A percentile compares a stretch with the other conserved stretches of the same genome.
Evolutionary conservation across 2,797 vertebrate species (phyloP).

Genomic region (Pelobates cultripes): DNA sequence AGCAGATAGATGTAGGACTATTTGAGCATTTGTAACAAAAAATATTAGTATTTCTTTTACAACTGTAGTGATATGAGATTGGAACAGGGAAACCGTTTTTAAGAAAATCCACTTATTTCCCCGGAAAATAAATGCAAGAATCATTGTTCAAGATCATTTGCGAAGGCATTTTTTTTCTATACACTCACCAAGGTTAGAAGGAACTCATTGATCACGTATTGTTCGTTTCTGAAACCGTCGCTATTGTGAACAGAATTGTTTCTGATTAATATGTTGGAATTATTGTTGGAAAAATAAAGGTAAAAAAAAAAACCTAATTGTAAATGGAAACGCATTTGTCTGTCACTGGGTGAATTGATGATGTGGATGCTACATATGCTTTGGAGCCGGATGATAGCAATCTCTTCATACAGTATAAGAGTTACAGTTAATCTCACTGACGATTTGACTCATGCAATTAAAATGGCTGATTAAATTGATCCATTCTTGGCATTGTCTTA

Average conservation of each 20-base stretch:
- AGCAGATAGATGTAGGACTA: too few species aligned
- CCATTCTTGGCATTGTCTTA: conserved; percentile 47
- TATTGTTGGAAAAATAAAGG: conserved; percentile 60
- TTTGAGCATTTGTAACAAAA: too few species aligned
- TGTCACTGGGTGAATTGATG: conserved; percentile 68
- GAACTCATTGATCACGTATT: conserved; percentile 69
- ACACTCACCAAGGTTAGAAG: conserved; percentile 68
- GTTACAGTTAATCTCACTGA: conserved; percentile 58
- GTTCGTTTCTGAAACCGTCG: conserved; percentile 70
- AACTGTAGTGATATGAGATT: too few species aligned
- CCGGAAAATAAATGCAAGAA: neutral
- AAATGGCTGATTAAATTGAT: conserved; percentile 56
- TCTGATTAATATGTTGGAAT: conserved; percentile 68
- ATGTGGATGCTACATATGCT: conserved; percentile 67
- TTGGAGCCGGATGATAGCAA: conserved; percentile 61
- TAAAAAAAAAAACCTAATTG: conserved; percentile 56
- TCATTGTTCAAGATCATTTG: conserved; percentile 27
- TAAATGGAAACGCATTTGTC: conserved; percentile 72
- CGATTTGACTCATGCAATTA: conserved; percentile 58
- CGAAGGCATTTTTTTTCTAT: conserved; percentile 64
- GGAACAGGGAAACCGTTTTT: neutral
- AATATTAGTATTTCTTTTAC: too few species aligned
- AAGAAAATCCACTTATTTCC: neutral
- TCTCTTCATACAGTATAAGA: conserved; percentile 62
- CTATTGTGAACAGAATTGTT: conserved; percentile 74